phyloP scores from a whole-genome alignment of 2,113 vertebrate species.

The Aegithalos caudatus region DNA sequence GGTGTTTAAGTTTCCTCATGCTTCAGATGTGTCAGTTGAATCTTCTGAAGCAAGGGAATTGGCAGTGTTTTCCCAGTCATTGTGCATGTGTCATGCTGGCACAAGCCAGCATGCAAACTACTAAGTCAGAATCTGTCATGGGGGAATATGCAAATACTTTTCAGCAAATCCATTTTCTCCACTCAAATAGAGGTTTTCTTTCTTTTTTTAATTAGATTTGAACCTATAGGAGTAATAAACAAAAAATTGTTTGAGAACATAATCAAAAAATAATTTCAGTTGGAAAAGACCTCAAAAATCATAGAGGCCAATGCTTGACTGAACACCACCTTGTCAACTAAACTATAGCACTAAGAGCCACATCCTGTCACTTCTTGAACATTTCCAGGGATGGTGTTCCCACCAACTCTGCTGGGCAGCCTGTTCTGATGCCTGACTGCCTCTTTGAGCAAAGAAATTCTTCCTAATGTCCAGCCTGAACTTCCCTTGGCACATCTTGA shows the following conservation, averaged over 20 bases:
- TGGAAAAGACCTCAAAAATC: background rate
- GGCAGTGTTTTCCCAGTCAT: background rate
- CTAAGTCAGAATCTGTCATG: background rate
- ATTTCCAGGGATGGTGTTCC: background rate
- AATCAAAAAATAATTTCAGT: fast-evolving
- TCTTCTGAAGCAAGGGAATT: background rate
- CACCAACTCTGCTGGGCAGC: background rate
- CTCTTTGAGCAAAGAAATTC: background rate
- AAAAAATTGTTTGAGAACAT: background rate
- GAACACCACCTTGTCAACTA: background rate
- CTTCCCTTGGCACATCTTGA: background rate
- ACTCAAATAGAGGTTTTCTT: background rate
- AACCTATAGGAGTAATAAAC: background rate
- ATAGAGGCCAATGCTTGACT: background rate
- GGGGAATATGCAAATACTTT: background rate
- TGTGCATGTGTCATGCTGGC: background rate
- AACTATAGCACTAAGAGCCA: background rate
- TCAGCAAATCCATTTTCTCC: background rate
- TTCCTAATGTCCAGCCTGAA: background rate
- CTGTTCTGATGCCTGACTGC: background rate
- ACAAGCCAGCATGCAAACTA: background rate
- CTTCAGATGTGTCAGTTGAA: background rate
- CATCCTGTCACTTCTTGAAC: background rate
- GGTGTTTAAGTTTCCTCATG: background rate
- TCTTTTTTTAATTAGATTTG: background rate